These are phyloP conservation scores for Eulemur mongoz DNA, from an alignment of 2,797 vertebrate species.

Conservation along the genomic window DNA sequence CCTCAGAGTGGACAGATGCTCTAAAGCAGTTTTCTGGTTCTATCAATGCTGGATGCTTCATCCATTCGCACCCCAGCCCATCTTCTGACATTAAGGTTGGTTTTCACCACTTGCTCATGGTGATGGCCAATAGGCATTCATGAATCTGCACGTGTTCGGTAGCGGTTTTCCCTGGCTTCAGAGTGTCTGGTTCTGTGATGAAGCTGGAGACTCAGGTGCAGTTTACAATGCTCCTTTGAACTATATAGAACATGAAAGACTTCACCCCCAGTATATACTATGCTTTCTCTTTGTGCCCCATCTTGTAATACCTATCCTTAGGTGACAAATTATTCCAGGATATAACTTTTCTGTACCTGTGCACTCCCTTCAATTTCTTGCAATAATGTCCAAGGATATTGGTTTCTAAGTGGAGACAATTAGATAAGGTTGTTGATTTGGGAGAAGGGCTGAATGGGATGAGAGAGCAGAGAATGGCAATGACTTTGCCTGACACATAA, in stretches of 20 bases:
- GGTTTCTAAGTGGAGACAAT: neutral
- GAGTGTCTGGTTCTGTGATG: neutral
- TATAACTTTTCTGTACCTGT: neutral
- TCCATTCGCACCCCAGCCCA: neutral
- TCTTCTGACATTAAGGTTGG: neutral
- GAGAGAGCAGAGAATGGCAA: neutral
- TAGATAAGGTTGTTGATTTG: neutral
- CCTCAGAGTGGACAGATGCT: neutral
- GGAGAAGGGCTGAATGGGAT: neutral
- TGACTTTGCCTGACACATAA: neutral
- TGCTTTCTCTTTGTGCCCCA: neutral
- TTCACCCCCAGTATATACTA: neutral
- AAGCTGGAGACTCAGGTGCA: neutral
- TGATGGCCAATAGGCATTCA: neutral
- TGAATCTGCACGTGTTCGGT: neutral
- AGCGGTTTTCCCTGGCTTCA: neutral
- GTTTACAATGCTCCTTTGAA: neutral
- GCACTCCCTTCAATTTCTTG: neutral
- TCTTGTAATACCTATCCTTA: neutral
- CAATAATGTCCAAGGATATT: neutral
- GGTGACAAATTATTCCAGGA: neutral
- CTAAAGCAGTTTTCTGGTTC: neutral
- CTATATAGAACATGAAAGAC: neutral
- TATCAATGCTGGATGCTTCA: neutral
- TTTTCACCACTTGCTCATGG: neutral